A percentile compares a stretch with the other conserved stretches of the same genome.
phyloP scores from a whole-genome alignment of 2,113 vertebrate genomes.

The Stictonetta naevosa region DNA sequence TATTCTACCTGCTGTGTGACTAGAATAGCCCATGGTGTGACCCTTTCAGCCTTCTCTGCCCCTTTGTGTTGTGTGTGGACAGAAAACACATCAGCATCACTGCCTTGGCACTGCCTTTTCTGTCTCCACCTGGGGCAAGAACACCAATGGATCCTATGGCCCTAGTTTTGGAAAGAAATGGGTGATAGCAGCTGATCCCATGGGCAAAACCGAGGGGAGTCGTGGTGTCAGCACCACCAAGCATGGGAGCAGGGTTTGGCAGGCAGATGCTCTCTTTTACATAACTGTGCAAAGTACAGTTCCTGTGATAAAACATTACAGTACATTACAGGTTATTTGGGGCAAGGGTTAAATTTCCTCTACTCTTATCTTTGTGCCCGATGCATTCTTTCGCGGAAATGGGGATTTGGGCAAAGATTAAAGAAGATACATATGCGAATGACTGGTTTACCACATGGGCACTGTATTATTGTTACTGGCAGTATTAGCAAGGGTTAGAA shows the following conservation, averaged over 20 bases:
- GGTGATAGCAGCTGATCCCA: neutral
- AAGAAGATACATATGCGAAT: neutral
- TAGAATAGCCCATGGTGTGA: neutral
- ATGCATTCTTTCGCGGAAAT: conserved; percentile 37
- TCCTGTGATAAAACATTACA: conserved; percentile 55
- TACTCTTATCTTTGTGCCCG: conserved; percentile 24
- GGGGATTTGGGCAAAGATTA: conserved; percentile 52
- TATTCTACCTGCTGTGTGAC: neutral
- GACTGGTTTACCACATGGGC: conserved; percentile 5
- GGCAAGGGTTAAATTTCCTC: conserved; percentile 31
- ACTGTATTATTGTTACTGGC: neutral
- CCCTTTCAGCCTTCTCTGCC: neutral
- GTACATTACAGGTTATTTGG: conserved; percentile 16
- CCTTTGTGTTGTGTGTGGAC: neutral
- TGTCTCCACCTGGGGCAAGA: neutral
- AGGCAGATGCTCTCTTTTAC: neutral
- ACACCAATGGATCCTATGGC: neutral
- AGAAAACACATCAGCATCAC: neutral
- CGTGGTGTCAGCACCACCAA: neutral
- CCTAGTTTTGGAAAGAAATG: neutral
- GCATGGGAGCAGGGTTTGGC: neutral
- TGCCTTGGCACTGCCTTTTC: neutral
- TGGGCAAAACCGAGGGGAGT: neutral
- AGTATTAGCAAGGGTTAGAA: neutral
- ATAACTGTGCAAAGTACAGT: conserved; percentile 62